Evolutionary conservation across 2,113 vertebrate genomes (phyloP).

Genomic region (Dasypus novemcinctus): DNA sequence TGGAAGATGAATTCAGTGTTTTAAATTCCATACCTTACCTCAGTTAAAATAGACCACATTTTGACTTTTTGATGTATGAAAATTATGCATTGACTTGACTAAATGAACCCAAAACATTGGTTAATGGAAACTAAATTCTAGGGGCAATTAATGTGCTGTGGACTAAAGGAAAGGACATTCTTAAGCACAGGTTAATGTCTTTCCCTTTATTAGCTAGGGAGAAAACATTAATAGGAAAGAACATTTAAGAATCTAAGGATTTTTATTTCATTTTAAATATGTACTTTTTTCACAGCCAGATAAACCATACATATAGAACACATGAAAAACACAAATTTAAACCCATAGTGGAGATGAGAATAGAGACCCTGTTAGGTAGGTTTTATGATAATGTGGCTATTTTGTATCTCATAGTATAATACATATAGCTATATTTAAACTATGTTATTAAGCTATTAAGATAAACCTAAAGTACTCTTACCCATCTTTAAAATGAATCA

Average conservation of each 20-base stretch:
- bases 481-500: conserved; percentile 5
- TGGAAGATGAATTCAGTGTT: not conserved
- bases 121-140: not conserved
- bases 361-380: not conserved
- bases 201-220: not conserved
- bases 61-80: conserved; percentile 2
- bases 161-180: not conserved
- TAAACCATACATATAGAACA: not conserved
- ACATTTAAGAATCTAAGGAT: not conserved
- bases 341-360: not conserved
- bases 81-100: not conserved
- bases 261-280: conserved; percentile 30
- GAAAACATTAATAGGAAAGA: not conserved
- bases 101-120: not conserved
- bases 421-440: not conserved
- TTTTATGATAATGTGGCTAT: not conserved
- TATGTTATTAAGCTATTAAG: not conserved
- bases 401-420: not conserved
- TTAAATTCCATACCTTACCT: not conserved
- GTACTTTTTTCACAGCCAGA: not conserved
- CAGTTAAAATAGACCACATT: not conserved
- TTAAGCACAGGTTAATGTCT: not conserved
- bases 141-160: not conserved
- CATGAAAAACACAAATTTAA: not conserved
- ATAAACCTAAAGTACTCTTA: not conserved